These are phyloP conservation scores for Herminia tarsipennalis DNA, from an alignment of 2,888 invertebrate genomes.

Conservation along the genomic window DNA sequence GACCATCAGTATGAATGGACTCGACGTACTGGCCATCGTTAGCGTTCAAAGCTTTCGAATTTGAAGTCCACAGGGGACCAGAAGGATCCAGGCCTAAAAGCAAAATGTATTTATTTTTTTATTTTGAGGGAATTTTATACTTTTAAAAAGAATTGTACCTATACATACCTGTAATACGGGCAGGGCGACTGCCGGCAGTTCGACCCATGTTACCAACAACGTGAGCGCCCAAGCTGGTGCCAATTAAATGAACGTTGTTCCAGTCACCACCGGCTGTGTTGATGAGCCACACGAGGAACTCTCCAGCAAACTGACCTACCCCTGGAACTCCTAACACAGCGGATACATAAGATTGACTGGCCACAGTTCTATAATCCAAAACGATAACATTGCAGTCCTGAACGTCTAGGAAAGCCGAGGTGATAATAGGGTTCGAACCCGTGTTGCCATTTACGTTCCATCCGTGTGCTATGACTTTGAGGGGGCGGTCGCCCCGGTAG, in stretches of 20 bases:
- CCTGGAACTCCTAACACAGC: constrained; percentile 53
- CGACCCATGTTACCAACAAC: constrained; percentile 70
- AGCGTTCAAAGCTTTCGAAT: constrained; percentile 48
- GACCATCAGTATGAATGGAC: constrained; percentile 71
- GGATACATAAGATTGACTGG: constrained; percentile 44
- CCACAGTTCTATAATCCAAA: constrained; percentile 59
- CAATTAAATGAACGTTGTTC: constrained; percentile 73
- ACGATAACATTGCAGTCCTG: constrained; percentile 63
- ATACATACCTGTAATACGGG: constrained; percentile 57
- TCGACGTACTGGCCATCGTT: constrained; percentile 71
- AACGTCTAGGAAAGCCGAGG: constrained; percentile 57
- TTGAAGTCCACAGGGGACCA: constrained; percentile 62
- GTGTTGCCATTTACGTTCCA: constrained; percentile 65
- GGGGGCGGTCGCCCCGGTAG: constrained; percentile 45
- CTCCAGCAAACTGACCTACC: constrained; percentile 58
- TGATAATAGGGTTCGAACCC: constrained; percentile 51
- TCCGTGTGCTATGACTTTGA: constrained; percentile 60
- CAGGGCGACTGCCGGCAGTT: constrained; percentile 44
- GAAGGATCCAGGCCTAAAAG: constrained; percentile 72
- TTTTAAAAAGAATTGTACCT: background rate
- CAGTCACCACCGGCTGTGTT: constrained; percentile 62
- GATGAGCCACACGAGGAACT: constrained; percentile 63
- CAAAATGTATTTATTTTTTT: background rate
- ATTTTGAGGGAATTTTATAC: background rate
- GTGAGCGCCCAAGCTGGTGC: constrained; percentile 80